Conservation (phyloP, 2,888 invertebrate genomes). For the Acleris sparsana region DNA sequence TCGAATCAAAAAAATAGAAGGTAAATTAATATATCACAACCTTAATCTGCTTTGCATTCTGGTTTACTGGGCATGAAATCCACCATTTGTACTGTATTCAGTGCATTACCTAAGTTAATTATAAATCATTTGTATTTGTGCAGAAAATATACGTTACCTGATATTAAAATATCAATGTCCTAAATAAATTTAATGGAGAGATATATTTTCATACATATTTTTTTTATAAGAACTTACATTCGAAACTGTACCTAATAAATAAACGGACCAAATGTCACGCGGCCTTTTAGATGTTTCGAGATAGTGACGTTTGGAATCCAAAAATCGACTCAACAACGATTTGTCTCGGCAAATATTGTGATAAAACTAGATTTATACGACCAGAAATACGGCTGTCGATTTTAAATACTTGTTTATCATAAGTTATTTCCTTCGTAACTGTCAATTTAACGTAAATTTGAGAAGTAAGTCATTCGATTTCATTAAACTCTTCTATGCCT, state of each 20-base stretch:
- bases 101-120: neutral
- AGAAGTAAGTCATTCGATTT: too few species aligned
- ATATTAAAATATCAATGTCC: too few species aligned
- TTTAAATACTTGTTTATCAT: conserved; percentile 29
- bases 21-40: too few species aligned
- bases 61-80: too few species aligned
- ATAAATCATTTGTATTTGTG: too few species aligned
- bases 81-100: too few species aligned
- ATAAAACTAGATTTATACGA: conserved; percentile 44
- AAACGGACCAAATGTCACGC: conserved; percentile 43
- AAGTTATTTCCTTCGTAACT: conserved; percentile 15
- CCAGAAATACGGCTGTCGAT: conserved; percentile 40
- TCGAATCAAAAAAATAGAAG: too few species aligned
- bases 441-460: conserved; percentile 18
- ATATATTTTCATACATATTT: neutral
- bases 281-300: conserved; percentile 41
- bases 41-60: too few species aligned
- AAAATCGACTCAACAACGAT: conserved; percentile 45
- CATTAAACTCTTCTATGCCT: too few species aligned
- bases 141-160: too few species aligned
- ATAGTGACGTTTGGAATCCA: conserved; percentile 43
- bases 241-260: conserved; percentile 53
- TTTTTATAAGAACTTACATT: conserved; percentile 39
- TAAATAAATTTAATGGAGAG: too few species aligned
- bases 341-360: conserved; percentile 47